A percentile compares a stretch with the other conserved stretches of the same genome.
These are phyloP conservation scores for Panzeria rudis DNA, from an alignment of 2,888 invertebrate genomes.

Conservation along the genomic window DNA sequence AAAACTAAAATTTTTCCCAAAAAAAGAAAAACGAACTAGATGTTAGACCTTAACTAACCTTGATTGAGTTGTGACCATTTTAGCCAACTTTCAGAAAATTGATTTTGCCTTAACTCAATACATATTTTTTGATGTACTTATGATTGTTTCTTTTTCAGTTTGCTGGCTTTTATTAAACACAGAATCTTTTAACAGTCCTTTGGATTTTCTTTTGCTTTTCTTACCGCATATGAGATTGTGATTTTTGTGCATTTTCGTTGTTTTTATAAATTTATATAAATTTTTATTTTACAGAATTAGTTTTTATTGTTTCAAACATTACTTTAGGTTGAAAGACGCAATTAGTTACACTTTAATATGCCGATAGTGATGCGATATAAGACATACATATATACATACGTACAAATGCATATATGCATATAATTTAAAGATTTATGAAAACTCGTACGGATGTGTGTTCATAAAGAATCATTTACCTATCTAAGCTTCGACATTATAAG, in stretches of 20 bases:
- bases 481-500: slow-evolving; percentile 31
- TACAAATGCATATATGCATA: neutral
- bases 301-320: slow-evolving; percentile 72
- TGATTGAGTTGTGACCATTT: neutral
- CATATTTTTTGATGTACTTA: neutral
- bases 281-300: slow-evolving; percentile 43
- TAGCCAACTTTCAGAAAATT: neutral
- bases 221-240: neutral
- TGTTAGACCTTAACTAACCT: too few species aligned
- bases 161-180: slow-evolving; percentile 11
- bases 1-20: too few species aligned
- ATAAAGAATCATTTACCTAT: slow-evolving; percentile 33
- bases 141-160: slow-evolving; percentile 7
- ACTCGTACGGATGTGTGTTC: neutral
- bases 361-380: slow-evolving; percentile 75
- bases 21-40: too few species aligned
- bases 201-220: slow-evolving; percentile 5
- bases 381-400: slow-evolving; percentile 6
- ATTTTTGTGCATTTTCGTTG: neutral
- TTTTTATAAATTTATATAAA: neutral
- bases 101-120: slow-evolving; percentile 20
- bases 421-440: slow-evolving; percentile 30
- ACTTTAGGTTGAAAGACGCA: slow-evolving; percentile 81
- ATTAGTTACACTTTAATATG: slow-evolving; percentile 82
- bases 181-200: slow-evolving; percentile 31